phyloP scores from a whole-genome alignment of 2,797 vertebrate genomes.

The Phoxinus dragarum region DNA sequence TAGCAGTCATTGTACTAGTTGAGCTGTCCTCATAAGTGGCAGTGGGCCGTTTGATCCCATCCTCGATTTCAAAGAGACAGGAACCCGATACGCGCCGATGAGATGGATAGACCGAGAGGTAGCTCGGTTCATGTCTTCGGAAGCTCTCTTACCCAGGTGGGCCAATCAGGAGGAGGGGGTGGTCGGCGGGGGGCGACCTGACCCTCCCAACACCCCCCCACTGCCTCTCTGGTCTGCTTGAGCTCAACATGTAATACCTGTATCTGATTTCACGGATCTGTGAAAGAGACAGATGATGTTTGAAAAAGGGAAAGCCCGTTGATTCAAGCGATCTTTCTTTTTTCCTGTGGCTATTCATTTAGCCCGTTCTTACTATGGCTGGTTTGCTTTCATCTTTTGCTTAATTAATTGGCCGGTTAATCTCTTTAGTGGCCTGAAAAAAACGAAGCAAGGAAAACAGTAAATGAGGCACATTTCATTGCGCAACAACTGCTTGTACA shows the following conservation, averaged over 20 bases:
- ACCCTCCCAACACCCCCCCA: slow-evolving; percentile 19
- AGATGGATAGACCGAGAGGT: slow-evolving; percentile 38
- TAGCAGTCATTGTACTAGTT: slow-evolving; percentile 68
- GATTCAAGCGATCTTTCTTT: slow-evolving; percentile 36
- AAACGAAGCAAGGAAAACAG: neutral
- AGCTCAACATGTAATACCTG: slow-evolving; percentile 57
- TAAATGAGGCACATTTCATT: slow-evolving; percentile 10
- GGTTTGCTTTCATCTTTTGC: slow-evolving; percentile 41
- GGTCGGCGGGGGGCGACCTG: slow-evolving; percentile 1
- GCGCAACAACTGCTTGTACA: neutral
- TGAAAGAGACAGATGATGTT: slow-evolving; percentile 54
- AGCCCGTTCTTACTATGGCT: slow-evolving; percentile 17
- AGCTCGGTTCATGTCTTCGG: slow-evolving; percentile 44
- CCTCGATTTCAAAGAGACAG: slow-evolving; percentile 77
- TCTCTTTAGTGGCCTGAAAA: slow-evolving; percentile 28
- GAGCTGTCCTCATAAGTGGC: slow-evolving; percentile 69
- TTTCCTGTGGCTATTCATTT: slow-evolving; percentile 32
- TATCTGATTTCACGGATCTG: slow-evolving; percentile 60
- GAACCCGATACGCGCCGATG: slow-evolving; percentile 71
- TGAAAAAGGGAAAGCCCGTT: slow-evolving; percentile 48
- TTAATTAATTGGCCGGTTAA: slow-evolving; percentile 55
- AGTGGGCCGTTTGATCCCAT: slow-evolving; percentile 76
- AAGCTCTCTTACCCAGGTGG: slow-evolving; percentile 37
- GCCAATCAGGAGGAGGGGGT: slow-evolving; percentile 40
- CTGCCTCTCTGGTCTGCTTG: slow-evolving; percentile 14